Percentiles rank a stretch among this genome's conserved stretches.
Conservation (phyloP, 2,113 vertebrate genomes). For the Myrmecobius fasciatus region DNA sequence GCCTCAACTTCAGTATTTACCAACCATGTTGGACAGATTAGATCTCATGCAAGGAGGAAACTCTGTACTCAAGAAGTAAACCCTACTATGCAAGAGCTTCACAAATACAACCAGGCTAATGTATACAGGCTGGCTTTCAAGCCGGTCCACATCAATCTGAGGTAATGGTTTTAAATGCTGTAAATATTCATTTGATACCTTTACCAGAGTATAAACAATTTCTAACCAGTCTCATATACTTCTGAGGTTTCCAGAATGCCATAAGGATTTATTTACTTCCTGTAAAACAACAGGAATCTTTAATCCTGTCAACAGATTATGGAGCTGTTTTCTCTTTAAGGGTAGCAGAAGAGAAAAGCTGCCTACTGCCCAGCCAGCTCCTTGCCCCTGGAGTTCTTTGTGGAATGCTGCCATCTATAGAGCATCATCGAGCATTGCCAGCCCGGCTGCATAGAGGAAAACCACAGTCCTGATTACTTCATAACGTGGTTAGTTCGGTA, state of each 20-base stretch:
- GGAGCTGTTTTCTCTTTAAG: conserved; percentile 9
- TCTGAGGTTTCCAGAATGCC: conserved; percentile 75
- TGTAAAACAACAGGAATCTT: conserved; percentile 78
- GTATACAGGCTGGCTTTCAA: conserved; percentile 63
- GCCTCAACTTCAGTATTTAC: background rate
- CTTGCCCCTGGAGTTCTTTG: conserved; percentile 83
- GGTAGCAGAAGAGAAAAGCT: background rate
- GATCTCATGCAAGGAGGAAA: background rate
- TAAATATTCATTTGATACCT: conserved; percentile 77
- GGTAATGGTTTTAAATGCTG: conserved; percentile 69
- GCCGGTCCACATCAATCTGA: conserved; percentile 49
- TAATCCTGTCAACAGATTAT: conserved; percentile 74
- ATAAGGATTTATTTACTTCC: conserved; percentile 77
- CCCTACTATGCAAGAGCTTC: conserved; percentile 41
- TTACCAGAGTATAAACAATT: conserved; percentile 71
- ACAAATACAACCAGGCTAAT: conserved; percentile 61
- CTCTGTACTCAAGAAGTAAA: conserved; percentile 42
- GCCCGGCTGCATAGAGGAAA: accelerated
- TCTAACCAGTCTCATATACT: conserved; percentile 67
- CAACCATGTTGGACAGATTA: background rate
- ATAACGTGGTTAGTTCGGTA: background rate
- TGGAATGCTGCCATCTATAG: conserved; percentile 98
- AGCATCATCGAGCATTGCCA: conserved; percentile 55
- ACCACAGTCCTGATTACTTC: conserved; percentile 1
- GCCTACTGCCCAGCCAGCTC: background rate